Base-by-base conservation (phyloP, 2,113 vertebrate species). In the Heptranchias perlo region DNA sequence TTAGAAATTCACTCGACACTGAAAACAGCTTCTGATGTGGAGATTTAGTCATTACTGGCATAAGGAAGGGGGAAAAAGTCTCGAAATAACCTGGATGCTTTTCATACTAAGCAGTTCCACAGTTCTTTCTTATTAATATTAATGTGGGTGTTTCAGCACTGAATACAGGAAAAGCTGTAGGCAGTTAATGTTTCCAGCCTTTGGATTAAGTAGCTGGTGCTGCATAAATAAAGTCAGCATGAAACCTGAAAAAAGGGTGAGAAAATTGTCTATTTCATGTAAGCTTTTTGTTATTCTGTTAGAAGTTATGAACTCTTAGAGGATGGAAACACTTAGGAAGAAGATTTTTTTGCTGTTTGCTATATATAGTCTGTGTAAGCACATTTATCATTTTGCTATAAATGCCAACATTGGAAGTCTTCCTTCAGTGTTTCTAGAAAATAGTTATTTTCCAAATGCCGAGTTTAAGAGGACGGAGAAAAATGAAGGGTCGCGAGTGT, bases 41-140 rank as follows among this genome's bases (percentile, higher is more conserved):
- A 62, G 89, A 93, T 62, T 93, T 61, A 39, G n/a, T 93, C 18
- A 31, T 39, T 39, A 64, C 5, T 93, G 89, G 16, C 58, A 39
- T 64, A 61, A 25, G 89, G 58, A 44, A 62, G 89, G 58, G 35
- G 21, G 18, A 21, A 64, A 21, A 23, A 39, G 0, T 93, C 89
- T 93, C 35, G 2, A 64, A 93, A 93, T 62, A 64, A 39, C 58
- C 89, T 93, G 58, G 35, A 62, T 93, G 89, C 54, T 58, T 92
- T 61, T 61, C 52, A 61, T 93, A 8, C 14, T 23, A 93, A 62
- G 58, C 61, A 6, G 89, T 62, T 8, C 52, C 49, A 35, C 87
- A 58, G 58, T 93, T 86, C 18, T 86, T 35, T 64, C 58, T 62
- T 93, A 64, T 93, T 93, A 62, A 62, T 93, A 93, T 93, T 62